Conservation (phyloP, 2,113 vertebrate genomes). For the Shinisaurus crocodilurus region DNA sequence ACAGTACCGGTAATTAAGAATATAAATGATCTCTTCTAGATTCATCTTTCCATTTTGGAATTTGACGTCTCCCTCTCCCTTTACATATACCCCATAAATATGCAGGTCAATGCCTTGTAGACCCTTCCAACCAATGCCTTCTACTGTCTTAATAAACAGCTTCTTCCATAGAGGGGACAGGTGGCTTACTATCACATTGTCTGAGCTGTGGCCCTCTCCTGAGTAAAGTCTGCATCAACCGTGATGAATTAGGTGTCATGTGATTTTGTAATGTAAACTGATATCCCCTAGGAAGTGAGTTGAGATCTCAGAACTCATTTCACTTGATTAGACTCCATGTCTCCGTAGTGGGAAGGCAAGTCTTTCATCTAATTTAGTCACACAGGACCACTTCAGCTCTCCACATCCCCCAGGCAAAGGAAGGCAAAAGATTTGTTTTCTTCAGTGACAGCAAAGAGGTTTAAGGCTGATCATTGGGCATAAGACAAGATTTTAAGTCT, state of each 20-base stretch:
- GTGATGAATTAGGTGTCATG: constrained; percentile 79
- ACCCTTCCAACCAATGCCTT: constrained; percentile 49
- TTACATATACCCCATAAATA: not conserved
- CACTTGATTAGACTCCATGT: constrained; percentile 81
- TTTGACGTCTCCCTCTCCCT: constrained; percentile 15
- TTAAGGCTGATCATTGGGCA: constrained; percentile 77
- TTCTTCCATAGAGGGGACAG: constrained; percentile 62
- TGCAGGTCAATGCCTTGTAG: constrained; percentile 13
- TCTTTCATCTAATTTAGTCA: constrained; percentile 84
- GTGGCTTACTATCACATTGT: constrained; percentile 68
- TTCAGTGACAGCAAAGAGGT: constrained; percentile 80
- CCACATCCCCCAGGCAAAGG: constrained; percentile 74
- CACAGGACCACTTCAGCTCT: constrained; percentile 79
- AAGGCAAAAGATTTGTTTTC: constrained; percentile 81
- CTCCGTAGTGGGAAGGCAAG: constrained; percentile 76
- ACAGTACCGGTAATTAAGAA: constrained; percentile 3
- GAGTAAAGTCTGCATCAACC: constrained; percentile 72
- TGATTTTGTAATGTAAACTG: constrained; percentile 78
- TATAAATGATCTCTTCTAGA: not conserved
- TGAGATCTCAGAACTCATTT: constrained; percentile 85
- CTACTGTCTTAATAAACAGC: constrained; percentile 65
- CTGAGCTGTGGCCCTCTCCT: constrained; percentile 70
- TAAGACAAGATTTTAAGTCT: constrained; percentile 74
- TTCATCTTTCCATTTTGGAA: constrained; percentile 20
- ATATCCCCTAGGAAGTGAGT: constrained; percentile 79